Conservation (phyloP, 2,113 vertebrate species). For the Brachyhypopomus gauderio region DNA sequence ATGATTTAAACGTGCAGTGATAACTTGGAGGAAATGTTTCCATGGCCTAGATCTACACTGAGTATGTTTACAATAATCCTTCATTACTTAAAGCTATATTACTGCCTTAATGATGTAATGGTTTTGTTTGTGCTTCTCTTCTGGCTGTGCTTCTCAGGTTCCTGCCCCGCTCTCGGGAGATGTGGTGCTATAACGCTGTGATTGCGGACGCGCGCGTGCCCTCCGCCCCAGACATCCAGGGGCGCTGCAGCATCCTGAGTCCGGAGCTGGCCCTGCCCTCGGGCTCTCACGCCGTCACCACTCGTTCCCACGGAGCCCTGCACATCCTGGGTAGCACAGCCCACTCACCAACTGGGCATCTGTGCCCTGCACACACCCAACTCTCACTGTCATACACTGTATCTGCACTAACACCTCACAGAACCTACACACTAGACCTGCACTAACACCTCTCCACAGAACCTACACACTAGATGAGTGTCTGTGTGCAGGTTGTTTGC, state of each 20-base stretch:
- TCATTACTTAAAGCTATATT: neutral
- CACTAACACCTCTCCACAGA: neutral
- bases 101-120: neutral
- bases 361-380: neutral
- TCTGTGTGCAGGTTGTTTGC: neutral
- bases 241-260: slow-evolving; percentile 92
- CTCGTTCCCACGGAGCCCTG: slow-evolving; percentile 94
- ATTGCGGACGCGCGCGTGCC: slow-evolving; percentile 94
- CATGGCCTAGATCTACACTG: neutral
- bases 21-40: neutral
- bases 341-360: neutral
- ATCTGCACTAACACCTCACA: neutral
- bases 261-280: slow-evolving; percentile 94
- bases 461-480: neutral
- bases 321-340: slow-evolving; percentile 87
- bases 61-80: neutral
- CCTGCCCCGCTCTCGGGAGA: slow-evolving; percentile 83
- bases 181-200: slow-evolving; percentile 98
- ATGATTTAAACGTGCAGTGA: neutral
- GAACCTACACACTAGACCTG: neutral
- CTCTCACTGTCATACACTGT: neutral
- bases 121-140: neutral
- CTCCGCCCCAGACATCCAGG: slow-evolving; percentile 86
- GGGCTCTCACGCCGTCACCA: slow-evolving; percentile 90
- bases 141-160: slow-evolving; percentile 75